Evolutionary conservation across 2,888 invertebrate species (phyloP), one percentile per base, ranked within the genome.

Genomic region (Rhagium mordax): DNA sequence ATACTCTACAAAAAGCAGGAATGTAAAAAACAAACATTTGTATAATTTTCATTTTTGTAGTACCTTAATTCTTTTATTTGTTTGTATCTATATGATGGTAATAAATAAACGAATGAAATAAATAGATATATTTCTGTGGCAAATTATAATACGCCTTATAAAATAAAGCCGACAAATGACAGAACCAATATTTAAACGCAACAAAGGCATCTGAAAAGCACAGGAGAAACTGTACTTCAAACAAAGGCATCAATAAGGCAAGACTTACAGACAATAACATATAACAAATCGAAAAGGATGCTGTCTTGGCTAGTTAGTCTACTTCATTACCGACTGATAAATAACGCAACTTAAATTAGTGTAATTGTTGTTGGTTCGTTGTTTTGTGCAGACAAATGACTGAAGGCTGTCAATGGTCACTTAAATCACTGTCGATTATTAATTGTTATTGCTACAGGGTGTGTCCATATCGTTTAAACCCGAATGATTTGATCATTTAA

Each of bases 291-390:
- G 57, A 41, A 57, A 68, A 47, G 24, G 61, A 53, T 18, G 49
- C 74, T 74, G 74, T 74, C 72, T 65, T 60, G 64, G 67, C 72
- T 72, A 72, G 76, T 76, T 74, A 74, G 71, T 62, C 59, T 70
- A 62, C 74, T 76, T 74, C 72, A 74, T 74, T 71, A 71, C 60
- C 33, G 49, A 57, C 72, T 74, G 76, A 74, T 76, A 74, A 76
- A 74, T 76, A 66, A 67, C 62, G 51, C 47, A 51, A 20, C 67
- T 67, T 47, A 51, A 66, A 71, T 71, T 67, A 67, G 61, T 67
- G 71, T 60, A 71, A 61, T 71, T 71, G 67, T 67, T 61, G 57
- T 24, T 49, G 10, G 21, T 15, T 29, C 65, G 20, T 51, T 65
- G 27, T 60, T 60, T 49, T 61, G 69, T 29, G 29, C 33, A 66